Evolutionary conservation across 2,113 vertebrate species (phyloP), one percentile per base, ranked within the genome.

Genomic region (Ammodytes marinus): DNA sequence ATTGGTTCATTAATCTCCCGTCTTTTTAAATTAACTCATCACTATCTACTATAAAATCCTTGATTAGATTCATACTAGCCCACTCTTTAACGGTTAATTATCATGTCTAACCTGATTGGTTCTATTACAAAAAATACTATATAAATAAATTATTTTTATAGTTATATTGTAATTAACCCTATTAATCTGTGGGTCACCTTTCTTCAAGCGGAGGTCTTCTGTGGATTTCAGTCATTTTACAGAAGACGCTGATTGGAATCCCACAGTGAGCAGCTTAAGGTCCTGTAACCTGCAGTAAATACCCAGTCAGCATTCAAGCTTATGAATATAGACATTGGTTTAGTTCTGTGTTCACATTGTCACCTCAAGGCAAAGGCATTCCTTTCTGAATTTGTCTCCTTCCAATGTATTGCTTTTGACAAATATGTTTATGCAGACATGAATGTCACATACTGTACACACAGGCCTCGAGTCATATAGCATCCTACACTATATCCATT

Each of bases 291-390:
- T 82, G 74, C 67, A 58, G 78, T 82, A 75, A 90, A 85, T 75
- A 84, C 42, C 60, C 69, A 66, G 52, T 15, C 73, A 78, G 72
- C 58, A 53, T 74, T 85, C 68, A 69, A 85, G 77, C 80, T 89
- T 86, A 88, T 93, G 87, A 79, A 91, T 88, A 89, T 83, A 84
- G 77, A 82, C 69, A 74, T 69, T 77, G 72, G 67, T 84, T 78
- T 27, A 77, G 61, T 58, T 79, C 64, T 80, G 53, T n/a, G 59
- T 54, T 68, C 59, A 65, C 86, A 55, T 73, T 69, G 13, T 85
- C 65, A 86, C 80, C 80, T 84, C 58, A 12, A 75, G 80, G 83
- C 65, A 19, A 27, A 19, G 71, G 54, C 66, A 45, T 50, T 40
- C 14, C 14, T 39, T 59, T 63, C 68, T 58, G 50, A 43, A 61